A percentile compares a stretch with the other conserved stretches of the same genome.
phyloP scores from a whole-genome alignment of 2,888 invertebrate genomes.

The Ormia ochracea region DNA sequence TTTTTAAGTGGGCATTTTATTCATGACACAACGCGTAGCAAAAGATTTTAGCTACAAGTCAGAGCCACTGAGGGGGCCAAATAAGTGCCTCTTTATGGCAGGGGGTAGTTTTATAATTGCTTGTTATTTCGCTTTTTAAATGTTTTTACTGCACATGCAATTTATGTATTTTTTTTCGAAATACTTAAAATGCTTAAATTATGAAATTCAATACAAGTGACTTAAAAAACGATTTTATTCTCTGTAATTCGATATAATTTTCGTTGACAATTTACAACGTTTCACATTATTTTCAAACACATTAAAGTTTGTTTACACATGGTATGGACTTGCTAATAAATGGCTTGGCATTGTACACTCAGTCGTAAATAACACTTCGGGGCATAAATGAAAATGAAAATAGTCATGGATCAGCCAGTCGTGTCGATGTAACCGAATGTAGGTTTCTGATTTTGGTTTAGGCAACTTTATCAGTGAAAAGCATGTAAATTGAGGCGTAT shows the following conservation, averaged over 20 bases:
- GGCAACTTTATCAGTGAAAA: too few relatives aligned
- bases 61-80: neutral
- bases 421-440: too few relatives aligned
- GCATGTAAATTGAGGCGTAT: too few relatives aligned
- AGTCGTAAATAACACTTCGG: neutral
- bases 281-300: slow-evolving; percentile 32
- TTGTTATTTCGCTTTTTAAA: neutral
- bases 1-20: slow-evolving; percentile 21
- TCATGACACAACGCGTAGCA: slow-evolving; percentile 42
- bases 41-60: neutral
- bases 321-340: neutral
- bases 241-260: slow-evolving; percentile 56
- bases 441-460: too few relatives aligned
- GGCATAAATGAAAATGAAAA: neutral
- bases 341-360: neutral
- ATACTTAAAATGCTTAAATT: slow-evolving; percentile 21
- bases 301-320: slow-evolving; percentile 11
- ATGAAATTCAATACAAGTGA: slow-evolving; percentile 50
- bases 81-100: neutral
- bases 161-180: neutral
- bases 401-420: neutral
- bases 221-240: slow-evolving; percentile 21
- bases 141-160: neutral
- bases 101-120: slow-evolving; percentile 22
- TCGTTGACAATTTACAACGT: slow-evolving; percentile 48